Evolutionary conservation across 30 jellyfish, hydroid and myxozoan genomes (phyloP).

Genomic region (Haliclystus octoradiatus): DNA sequence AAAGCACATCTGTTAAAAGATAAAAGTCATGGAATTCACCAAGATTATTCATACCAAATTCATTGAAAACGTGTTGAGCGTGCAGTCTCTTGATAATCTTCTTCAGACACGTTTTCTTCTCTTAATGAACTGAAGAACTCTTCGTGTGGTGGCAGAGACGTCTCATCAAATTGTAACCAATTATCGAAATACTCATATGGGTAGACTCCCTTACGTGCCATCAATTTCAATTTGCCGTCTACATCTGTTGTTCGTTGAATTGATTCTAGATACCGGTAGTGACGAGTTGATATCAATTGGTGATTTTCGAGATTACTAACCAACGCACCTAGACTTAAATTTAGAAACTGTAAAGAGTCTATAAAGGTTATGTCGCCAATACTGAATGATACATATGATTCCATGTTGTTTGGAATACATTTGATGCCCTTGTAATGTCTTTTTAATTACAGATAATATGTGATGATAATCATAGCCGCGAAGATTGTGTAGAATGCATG

Average conservation of each 20-base stretch:
- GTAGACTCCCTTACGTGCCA: slow-evolving; percentile 52
- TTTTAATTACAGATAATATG: slow-evolving; percentile 22
- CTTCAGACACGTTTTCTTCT: slow-evolving; percentile 8
- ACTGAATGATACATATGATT: slow-evolving; percentile 16
- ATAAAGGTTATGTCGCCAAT: slow-evolving; percentile 16
- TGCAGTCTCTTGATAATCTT: slow-evolving; percentile 43
- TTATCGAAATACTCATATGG: slow-evolving; percentile 53
- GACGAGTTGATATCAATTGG: slow-evolving; percentile 2
- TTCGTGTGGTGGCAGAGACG: slow-evolving; percentile 30
- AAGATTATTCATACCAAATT: neutral
- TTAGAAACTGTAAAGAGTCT: slow-evolving; percentile 22
- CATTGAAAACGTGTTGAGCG: slow-evolving; percentile 11
- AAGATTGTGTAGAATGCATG: slow-evolving; percentile 48
- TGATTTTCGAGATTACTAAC: slow-evolving; percentile 11
- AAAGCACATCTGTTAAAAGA: slow-evolving; percentile 18
- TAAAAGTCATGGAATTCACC: too few relatives aligned
- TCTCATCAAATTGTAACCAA: slow-evolving; percentile 6
- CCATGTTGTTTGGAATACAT: slow-evolving; percentile 28
- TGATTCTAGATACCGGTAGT: too few relatives aligned
- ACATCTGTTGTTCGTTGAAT: neutral
- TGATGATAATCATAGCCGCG: slow-evolving; percentile 37
- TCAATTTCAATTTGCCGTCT: neutral
- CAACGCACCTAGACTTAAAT: slow-evolving; percentile 14
- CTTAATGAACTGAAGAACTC: slow-evolving; percentile 2
- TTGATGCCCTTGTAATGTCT: slow-evolving; percentile 6